Evolutionary conservation across 2,888 invertebrate genomes (phyloP).

Genomic region (Drepanosiphum platanoidis): DNA sequence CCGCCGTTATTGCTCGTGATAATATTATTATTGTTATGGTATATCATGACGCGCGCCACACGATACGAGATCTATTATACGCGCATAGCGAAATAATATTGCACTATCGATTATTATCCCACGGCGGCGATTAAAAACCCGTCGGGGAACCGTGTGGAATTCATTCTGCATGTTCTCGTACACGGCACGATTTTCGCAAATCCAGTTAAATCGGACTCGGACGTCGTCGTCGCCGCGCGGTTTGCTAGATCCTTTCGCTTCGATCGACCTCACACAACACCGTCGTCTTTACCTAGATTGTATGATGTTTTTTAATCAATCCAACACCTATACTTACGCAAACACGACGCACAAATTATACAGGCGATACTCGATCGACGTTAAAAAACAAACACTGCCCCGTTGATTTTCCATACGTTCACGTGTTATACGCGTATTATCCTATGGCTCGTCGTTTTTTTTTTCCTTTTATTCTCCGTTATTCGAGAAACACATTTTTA

Average conservation of each 20-base stretch:
- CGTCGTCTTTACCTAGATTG: background rate
- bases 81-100: background rate
- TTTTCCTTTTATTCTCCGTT: too few species aligned
- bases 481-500: too few species aligned
- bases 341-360: too few species aligned
- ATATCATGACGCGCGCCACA: background rate
- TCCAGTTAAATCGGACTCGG: background rate
- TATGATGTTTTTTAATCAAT: background rate
- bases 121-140: background rate
- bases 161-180: background rate
- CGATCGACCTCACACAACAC: background rate
- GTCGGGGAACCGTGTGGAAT: background rate
- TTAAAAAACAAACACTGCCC: too few species aligned
- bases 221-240: background rate
- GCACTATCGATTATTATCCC: slow-evolving; percentile 23
- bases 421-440: too few species aligned
- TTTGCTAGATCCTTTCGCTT: background rate
- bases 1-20: background rate
- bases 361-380: too few species aligned
- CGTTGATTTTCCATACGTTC: too few species aligned
- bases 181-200: background rate
- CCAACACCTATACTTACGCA: background rate
- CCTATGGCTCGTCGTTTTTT: too few species aligned
- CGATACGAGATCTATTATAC: background rate
- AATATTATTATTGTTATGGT: too few species aligned